A percentile compares a stretch with the other conserved stretches of the same genome.
These are phyloP conservation scores for Percina caprodes DNA, from an alignment of 2,113 vertebrate species.

Conservation along the genomic window DNA sequence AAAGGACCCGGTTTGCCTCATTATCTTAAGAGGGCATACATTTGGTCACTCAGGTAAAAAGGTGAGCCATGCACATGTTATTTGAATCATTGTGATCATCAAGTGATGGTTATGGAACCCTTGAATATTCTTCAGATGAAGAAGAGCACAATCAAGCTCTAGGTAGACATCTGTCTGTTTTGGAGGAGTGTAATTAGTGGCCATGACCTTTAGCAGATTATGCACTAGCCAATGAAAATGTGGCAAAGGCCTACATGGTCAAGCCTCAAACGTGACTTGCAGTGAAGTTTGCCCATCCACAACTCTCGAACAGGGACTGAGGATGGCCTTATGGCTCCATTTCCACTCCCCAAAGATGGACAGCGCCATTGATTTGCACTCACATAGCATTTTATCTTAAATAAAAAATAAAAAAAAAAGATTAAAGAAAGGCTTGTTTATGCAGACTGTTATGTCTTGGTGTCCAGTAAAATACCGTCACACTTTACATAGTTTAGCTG, in stretches of 20 bases:
- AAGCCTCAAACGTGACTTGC: slow-evolving; percentile 41
- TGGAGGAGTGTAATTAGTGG: slow-evolving; percentile 76
- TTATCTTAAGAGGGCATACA: slow-evolving; percentile 27
- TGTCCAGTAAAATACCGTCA: too few species aligned
- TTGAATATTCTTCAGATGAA: slow-evolving; percentile 63
- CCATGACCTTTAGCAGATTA: slow-evolving; percentile 79
- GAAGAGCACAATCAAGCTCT: slow-evolving; percentile 58
- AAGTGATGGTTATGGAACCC: slow-evolving; percentile 59
- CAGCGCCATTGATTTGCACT: background rate
- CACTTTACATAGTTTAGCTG: too few species aligned
- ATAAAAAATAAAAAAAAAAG: too few species aligned
- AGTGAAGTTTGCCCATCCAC: slow-evolving; percentile 29
- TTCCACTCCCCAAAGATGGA: slow-evolving; percentile 25
- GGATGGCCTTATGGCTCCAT: slow-evolving; percentile 29
- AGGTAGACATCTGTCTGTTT: slow-evolving; percentile 69
- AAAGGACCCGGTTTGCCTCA: slow-evolving; percentile 23
- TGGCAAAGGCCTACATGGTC: slow-evolving; percentile 62
- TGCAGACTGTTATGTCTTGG: too few species aligned
- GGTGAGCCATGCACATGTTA: slow-evolving; percentile 24
- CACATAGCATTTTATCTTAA: background rate
- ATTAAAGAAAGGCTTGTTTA: too few species aligned
- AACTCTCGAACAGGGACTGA: slow-evolving; percentile 16
- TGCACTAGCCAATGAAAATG: slow-evolving; percentile 71
- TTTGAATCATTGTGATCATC: slow-evolving; percentile 29
- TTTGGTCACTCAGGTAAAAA: slow-evolving; percentile 22